These are phyloP conservation scores for Paramisgurnus dabryanus DNA, from an alignment of 2,113 vertebrate genomes.

Conservation along the genomic window DNA sequence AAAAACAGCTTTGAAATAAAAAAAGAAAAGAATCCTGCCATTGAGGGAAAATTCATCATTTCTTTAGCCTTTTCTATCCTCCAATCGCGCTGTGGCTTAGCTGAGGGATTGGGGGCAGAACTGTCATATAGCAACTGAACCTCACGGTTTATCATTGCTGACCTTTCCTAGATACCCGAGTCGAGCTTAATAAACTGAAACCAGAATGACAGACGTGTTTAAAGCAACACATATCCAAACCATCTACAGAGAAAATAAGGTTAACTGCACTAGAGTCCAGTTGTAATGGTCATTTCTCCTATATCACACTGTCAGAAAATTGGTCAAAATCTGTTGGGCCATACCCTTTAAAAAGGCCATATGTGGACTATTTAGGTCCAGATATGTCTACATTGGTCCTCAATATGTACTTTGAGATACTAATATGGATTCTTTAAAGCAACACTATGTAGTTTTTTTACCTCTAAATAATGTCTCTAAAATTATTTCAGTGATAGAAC, in stretches of 20 bases:
- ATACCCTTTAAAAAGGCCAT: no score
- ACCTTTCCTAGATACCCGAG: constrained; percentile 8
- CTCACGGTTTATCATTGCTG: constrained; percentile 17
- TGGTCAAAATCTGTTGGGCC: no score
- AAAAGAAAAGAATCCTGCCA: constrained; percentile 9
- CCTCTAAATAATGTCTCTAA: no score
- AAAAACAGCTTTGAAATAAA: constrained; percentile 1
- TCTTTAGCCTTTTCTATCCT: constrained; percentile 21
- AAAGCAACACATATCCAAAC: background rate
- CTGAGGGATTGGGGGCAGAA: constrained; percentile 40
- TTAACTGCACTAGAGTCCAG: background rate
- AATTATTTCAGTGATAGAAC: no score
- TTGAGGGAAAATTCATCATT: constrained; percentile 34
- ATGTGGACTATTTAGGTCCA: no score
- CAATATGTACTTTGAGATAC: no score
- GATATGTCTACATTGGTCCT: no score
- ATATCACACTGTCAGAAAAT: background rate
- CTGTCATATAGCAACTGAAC: constrained; percentile 19
- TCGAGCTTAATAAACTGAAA: constrained; percentile 32
- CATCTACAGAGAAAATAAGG: constrained; percentile 22
- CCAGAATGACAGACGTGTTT: constrained; percentile 12
- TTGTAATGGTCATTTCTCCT: background rate
- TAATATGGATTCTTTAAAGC: no score
- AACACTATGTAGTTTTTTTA: no score
- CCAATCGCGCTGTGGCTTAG: constrained; percentile 20